phyloP scores from a whole-genome alignment of 2,113 vertebrate species.

The Donacobius atricapilla region DNA sequence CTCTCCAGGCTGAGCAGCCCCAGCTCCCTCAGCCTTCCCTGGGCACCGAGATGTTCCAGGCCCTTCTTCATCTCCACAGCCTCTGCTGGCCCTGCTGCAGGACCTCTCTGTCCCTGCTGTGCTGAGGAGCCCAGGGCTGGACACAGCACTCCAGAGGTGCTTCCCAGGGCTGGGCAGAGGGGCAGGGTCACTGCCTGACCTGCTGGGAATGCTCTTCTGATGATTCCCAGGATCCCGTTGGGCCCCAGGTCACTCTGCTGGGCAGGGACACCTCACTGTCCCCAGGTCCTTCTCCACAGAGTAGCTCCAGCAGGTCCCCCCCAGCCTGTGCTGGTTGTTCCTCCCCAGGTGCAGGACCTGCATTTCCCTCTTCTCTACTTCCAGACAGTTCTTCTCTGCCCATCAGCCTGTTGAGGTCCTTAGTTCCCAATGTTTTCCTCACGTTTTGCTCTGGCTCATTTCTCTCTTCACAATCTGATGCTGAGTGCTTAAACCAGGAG shows the following conservation, averaged over 20 bases:
- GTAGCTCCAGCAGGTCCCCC: background rate
- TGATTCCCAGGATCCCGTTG: background rate
- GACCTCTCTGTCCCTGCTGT: no score
- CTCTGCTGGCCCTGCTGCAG: no score
- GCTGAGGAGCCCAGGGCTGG: no score
- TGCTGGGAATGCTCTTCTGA: background rate
- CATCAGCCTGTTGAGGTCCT: no score
- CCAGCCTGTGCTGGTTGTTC: background rate
- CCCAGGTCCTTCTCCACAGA: background rate
- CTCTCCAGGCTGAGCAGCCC: no score
- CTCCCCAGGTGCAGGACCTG: background rate
- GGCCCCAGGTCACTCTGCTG: no score
- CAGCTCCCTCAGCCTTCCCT: no score
- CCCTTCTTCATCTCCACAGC: no score
- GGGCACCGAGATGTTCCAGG: no score
- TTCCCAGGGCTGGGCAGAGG: background rate
- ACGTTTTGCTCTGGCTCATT: background rate
- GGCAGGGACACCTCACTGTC: no score
- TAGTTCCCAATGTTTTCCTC: background rate
- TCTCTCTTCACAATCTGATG: background rate
- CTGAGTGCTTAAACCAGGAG: background rate
- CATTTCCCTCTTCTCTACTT: background rate
- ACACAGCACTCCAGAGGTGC: background rate
- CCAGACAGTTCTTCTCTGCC: background rate
- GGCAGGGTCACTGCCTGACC: background rate